These are phyloP conservation scores for Eumaeus atala DNA, from an alignment of 1,140 invertebrate genomes.

Conservation along the genomic window DNA sequence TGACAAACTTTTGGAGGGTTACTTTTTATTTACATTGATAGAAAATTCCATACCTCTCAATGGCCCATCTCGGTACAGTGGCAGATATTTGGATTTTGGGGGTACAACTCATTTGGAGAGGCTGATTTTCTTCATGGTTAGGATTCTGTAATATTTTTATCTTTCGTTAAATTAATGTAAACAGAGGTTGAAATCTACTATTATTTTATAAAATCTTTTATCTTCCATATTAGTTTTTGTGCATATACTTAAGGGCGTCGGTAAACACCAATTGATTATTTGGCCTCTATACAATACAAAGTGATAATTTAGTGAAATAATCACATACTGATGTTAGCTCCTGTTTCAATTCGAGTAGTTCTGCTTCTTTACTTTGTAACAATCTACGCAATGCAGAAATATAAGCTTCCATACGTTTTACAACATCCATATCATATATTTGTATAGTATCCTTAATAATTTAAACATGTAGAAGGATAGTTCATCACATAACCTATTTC, in stretches of 20 bases:
- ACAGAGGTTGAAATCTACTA: no score
- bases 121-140: neutral
- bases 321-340: constrained; percentile 30
- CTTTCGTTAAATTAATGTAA: no score
- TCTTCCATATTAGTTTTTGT: no score
- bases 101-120: neutral
- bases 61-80: constrained; percentile 52
- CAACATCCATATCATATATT: constrained; percentile 35
- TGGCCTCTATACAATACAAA: neutral
- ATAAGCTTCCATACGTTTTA: constrained; percentile 43
- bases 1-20: neutral
- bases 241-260: no score
- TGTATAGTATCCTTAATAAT: constrained; percentile 17
- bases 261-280: no score
- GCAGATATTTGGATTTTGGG: constrained; percentile 9
- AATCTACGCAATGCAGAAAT: constrained; percentile 41
- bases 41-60: constrained; percentile 45
- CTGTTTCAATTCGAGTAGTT: constrained; percentile 37
- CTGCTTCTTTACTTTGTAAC: constrained; percentile 42
- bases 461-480: neutral
- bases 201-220: no score
- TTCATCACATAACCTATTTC: no score
- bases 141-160: no score
- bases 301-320: constrained; percentile 13
- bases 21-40: neutral